Conservation (phyloP, 2,888 invertebrate genomes). For the Stenurella melanura region DNA sequence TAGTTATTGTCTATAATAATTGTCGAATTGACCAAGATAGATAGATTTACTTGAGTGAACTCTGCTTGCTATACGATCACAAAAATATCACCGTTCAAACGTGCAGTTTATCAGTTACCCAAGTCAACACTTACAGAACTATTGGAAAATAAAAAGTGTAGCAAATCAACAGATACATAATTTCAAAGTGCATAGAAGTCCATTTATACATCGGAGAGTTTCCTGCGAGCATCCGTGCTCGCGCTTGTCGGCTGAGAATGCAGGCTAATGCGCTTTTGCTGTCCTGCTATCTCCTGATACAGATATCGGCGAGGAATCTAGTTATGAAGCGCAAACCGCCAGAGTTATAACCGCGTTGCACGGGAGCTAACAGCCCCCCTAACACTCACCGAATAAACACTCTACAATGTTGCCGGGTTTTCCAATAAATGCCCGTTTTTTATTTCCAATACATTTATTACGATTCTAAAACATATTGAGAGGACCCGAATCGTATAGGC, state of each 20-base stretch:
- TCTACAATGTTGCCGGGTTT: conserved; percentile 27
- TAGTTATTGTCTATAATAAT: too few species aligned
- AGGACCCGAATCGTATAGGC: neutral
- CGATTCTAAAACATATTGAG: neutral
- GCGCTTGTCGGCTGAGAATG: conserved; percentile 61
- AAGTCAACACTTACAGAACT: neutral
- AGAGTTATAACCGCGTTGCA: conserved; percentile 63
- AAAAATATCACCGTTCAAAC: too few species aligned
- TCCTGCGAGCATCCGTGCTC: conserved; percentile 24
- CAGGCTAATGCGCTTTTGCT: conserved; percentile 71
- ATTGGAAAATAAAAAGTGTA: neutral
- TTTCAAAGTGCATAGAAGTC: conserved; percentile 26
- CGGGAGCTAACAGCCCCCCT: conserved; percentile 54
- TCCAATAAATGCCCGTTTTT: neutral
- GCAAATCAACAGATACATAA: conserved; percentile 31
- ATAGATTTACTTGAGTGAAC: too few species aligned
- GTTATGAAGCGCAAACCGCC: conserved; percentile 64
- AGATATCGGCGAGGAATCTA: conserved; percentile 71
- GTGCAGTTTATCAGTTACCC: neutral
- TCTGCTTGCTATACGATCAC: too few species aligned
- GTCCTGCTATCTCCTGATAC: conserved; percentile 70
- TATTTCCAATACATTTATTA: neutral
- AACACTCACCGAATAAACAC: conserved; percentile 33
- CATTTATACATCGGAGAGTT: conserved; percentile 25
- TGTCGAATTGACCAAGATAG: too few species aligned